Percentiles rank a stretch among this genome's conserved stretches.
Evolutionary conservation across 1,140 invertebrate species (phyloP).

Genomic region (Amphibalanus amphitrite): DNA sequence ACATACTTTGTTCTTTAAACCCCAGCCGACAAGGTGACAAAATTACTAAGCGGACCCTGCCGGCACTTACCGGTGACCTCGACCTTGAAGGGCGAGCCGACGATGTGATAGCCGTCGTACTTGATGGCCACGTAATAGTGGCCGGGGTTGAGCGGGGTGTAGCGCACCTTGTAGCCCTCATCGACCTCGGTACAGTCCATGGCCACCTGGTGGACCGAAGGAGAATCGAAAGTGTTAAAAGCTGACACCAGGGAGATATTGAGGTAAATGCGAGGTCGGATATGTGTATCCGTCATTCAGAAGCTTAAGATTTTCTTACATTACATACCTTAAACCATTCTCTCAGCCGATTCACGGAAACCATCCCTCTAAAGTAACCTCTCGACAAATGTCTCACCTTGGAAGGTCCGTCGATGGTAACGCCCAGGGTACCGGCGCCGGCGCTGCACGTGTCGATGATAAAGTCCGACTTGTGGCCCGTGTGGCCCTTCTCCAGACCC

Average conservation of each 20-base stretch:
- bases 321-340: too few species aligned
- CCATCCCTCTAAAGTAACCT: too few species aligned
- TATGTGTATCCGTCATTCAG: too few species aligned
- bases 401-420: slow-evolving; percentile 89
- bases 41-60: too few species aligned
- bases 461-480: slow-evolving; percentile 78
- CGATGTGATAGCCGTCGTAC: slow-evolving; percentile 89
- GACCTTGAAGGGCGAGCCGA: slow-evolving; percentile 83
- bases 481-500: slow-evolving; percentile 56
- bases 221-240: too few species aligned
- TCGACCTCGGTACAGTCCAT: slow-evolving; percentile 93
- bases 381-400: slow-evolving; percentile 46
- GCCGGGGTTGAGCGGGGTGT: slow-evolving; percentile 85
- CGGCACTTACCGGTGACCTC: slow-evolving; percentile 21
- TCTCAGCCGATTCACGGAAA: too few species aligned
- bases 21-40: too few species aligned
- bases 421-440: slow-evolving; percentile 73
- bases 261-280: too few species aligned
- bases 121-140: slow-evolving; percentile 92
- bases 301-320: too few species aligned
- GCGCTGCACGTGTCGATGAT: slow-evolving; percentile 91
- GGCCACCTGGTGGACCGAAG: slow-evolving; percentile 26
- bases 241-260: too few species aligned
- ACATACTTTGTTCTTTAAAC: too few species aligned
- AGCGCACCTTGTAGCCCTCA: slow-evolving; percentile 92